These are phyloP conservation scores for Blomia tropicalis DNA, from an alignment of 2,888 invertebrate species.

Conservation along the genomic window DNA sequence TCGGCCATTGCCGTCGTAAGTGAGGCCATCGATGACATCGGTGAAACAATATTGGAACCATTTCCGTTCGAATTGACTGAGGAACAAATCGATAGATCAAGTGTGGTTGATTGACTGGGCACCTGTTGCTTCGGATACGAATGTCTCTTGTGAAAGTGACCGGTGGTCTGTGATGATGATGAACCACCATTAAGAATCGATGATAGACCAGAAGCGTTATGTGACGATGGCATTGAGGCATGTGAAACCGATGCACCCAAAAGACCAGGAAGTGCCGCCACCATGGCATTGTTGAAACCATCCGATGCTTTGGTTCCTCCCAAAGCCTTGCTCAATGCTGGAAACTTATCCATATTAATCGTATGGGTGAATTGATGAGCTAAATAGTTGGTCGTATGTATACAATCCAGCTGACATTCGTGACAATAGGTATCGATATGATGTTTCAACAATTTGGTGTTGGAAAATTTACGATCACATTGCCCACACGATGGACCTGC, in stretches of 20 bases:
- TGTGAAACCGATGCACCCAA: not conserved
- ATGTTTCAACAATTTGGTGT: constrained; percentile 30
- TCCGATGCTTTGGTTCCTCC: not conserved
- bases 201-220: too few relatives aligned
- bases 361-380: constrained; percentile 30
- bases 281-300: not conserved
- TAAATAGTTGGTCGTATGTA: constrained; percentile 37
- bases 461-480: constrained; percentile 28
- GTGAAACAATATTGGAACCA: too few relatives aligned
- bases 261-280: not conserved
- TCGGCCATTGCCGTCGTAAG: not conserved
- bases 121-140: not conserved
- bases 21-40: not conserved
- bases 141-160: not conserved
- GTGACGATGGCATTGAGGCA: too few relatives aligned
- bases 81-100: not conserved
- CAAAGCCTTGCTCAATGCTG: constrained; percentile 6
- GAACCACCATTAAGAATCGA: not conserved
- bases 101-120: not conserved
- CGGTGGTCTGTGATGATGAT: not conserved
- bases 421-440: constrained; percentile 32
- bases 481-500: not conserved
- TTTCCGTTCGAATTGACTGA: too few relatives aligned
- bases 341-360: not conserved
- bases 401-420: constrained; percentile 46